phyloP scores from a whole-genome alignment of 2,888 invertebrate genomes.

The Camponotus fellah region DNA sequence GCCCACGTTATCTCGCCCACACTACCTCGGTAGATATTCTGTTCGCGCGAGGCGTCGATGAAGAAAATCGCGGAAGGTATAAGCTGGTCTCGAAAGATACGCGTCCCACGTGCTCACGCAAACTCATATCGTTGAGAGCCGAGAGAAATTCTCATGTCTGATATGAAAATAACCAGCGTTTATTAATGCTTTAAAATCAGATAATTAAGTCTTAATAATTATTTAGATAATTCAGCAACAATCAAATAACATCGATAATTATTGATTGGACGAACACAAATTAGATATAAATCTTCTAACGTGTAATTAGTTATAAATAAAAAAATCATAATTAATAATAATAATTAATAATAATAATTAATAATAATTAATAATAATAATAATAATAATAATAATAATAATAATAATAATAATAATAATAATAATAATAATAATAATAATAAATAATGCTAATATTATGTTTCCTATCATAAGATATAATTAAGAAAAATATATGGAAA shows the following conservation, averaged over 20 bases:
- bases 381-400: too few species aligned
- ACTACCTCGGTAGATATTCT: constrained; percentile 47
- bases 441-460: background rate
- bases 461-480: background rate
- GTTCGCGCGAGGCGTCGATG: constrained; percentile 51
- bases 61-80: constrained; percentile 44
- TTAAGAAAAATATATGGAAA: background rate
- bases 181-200: constrained; percentile 6
- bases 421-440: too few species aligned
- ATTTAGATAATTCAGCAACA: constrained; percentile 30
- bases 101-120: constrained; percentile 34
- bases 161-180: constrained; percentile 14
- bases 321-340: background rate
- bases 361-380: too few species aligned
- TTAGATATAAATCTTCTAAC: constrained; percentile 5
- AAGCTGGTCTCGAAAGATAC: constrained; percentile 22
- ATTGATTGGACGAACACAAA: background rate
- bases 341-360: too few species aligned
- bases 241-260: constrained; percentile 23
- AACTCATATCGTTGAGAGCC: background rate
- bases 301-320: background rate
- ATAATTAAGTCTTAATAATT: constrained; percentile 18
- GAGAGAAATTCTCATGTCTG: background rate
- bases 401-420: too few species aligned
- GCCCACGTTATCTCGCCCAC: constrained; percentile 79